Evolutionary conservation across 2,113 vertebrate species (phyloP).

Genomic region (Tetrao urogallus): DNA sequence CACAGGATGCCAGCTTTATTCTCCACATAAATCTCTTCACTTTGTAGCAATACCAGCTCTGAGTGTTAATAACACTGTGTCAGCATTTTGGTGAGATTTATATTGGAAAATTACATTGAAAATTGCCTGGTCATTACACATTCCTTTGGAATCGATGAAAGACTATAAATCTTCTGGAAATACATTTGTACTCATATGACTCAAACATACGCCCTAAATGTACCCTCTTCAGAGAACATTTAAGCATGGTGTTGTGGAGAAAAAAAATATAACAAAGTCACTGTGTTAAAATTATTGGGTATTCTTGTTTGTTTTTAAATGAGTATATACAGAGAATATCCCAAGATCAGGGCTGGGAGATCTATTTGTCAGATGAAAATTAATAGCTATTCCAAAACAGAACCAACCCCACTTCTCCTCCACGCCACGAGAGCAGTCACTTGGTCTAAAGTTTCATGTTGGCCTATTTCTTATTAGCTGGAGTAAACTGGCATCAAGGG

Average conservation of each 20-base stretch:
- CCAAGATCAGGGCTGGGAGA: not conserved
- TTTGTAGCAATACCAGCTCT: not conserved
- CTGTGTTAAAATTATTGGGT: not conserved
- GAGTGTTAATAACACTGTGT: slow-evolving; percentile 23
- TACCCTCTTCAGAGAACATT: slow-evolving; percentile 3
- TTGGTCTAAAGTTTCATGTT: slow-evolving; percentile 74
- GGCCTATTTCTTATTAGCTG: slow-evolving; percentile 77
- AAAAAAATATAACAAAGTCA: not conserved
- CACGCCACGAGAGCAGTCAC: slow-evolving; percentile 30
- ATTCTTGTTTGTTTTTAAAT: not conserved
- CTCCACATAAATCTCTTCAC: slow-evolving; percentile 52
- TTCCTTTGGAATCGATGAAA: slow-evolving; percentile 50
- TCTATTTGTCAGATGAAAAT: slow-evolving; percentile 48
- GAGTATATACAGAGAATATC: not conserved
- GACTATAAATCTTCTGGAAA: slow-evolving; percentile 11
- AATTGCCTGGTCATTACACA: slow-evolving; percentile 40
- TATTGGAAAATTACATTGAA: not conserved
- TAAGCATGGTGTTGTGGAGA: not conserved
- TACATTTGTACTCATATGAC: not conserved
- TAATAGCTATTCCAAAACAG: slow-evolving; percentile 48
- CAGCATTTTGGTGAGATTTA: slow-evolving; percentile 35
- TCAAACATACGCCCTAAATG: not conserved
- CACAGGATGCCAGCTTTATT: slow-evolving; percentile 26
- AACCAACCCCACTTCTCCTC: slow-evolving; percentile 26
- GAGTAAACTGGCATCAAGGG: slow-evolving; percentile 77